Evolutionary conservation across 2,888 invertebrate genomes (phyloP).

Genomic region (Volucella bombylans): DNA sequence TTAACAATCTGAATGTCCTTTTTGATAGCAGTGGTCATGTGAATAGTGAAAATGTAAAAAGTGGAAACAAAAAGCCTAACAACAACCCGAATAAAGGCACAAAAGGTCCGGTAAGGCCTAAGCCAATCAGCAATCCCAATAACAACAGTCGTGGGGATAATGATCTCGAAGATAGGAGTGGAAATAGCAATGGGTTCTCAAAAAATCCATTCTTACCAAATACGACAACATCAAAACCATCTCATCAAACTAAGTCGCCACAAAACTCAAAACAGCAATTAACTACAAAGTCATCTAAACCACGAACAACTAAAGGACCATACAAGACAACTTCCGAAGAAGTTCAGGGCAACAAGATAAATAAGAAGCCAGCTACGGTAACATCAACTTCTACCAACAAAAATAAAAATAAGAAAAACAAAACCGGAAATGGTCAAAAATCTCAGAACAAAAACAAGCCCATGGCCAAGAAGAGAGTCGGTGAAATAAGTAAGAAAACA

Average conservation of each 20-base stretch:
- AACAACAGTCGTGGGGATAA: neutral
- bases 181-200: neutral
- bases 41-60: neutral
- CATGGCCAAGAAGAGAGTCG: conserved; percentile 48
- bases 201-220: conserved; percentile 5
- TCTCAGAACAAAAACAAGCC: conserved; percentile 1
- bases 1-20: neutral
- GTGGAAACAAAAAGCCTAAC: neutral
- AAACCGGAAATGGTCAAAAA: neutral
- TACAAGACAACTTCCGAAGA: neutral
- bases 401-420: conserved; percentile 26
- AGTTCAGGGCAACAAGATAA: conserved; percentile 10
- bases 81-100: neutral
- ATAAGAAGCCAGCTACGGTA: neutral
- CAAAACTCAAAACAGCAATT: too few species aligned
- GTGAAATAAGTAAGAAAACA: conserved; percentile 58
- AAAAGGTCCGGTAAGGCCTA: neutral
- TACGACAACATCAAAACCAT: neutral
- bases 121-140: neutral
- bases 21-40: too few species aligned
- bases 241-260: neutral
- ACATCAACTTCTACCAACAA: conserved; percentile 2
- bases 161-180: neutral
- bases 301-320: neutral
- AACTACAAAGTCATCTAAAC: neutral